A percentile compares a stretch with the other conserved stretches of the same genome.
Evolutionary conservation across 2,797 vertebrate species (phyloP).

Genomic region (Eupleurogrammus muticus): DNA sequence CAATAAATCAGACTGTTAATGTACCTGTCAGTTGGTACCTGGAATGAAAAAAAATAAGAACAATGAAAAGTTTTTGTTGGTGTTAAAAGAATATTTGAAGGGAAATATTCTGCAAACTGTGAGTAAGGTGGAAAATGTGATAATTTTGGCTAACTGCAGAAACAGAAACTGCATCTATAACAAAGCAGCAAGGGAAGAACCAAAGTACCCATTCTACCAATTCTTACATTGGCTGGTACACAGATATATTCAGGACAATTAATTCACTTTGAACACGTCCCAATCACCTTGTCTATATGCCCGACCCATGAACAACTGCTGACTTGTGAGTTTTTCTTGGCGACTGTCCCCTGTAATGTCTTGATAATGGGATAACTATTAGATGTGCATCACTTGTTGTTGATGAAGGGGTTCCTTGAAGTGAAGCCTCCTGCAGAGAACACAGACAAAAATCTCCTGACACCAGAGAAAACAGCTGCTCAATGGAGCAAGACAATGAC

Average conservation of each 20-base stretch:
- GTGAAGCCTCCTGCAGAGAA: conserved; percentile 1
- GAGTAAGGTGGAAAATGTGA: background rate
- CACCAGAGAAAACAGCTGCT: background rate
- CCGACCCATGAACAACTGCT: conserved; percentile 6
- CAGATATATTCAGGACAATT: background rate
- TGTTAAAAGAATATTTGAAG: background rate
- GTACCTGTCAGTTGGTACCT: background rate
- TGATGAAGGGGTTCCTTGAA: background rate
- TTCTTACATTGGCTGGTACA: background rate
- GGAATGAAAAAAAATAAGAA: background rate
- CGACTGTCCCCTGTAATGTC: background rate
- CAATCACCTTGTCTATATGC: background rate
- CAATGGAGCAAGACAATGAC: conserved; percentile 6
- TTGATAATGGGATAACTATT: conserved; percentile 16
- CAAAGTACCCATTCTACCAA: background rate
- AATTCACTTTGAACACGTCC: background rate
- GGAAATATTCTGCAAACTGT: background rate
- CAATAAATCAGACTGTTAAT: background rate
- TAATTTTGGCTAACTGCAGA: background rate
- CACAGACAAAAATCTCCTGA: conserved; percentile 1
- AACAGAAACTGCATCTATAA: background rate
- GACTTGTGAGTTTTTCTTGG: background rate
- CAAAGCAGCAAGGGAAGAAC: background rate
- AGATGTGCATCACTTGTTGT: conserved; percentile 1
- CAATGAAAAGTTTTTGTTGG: background rate